phyloP scores from a whole-genome alignment of 2,888 invertebrate species.

The Therioaphis trifolii region DNA sequence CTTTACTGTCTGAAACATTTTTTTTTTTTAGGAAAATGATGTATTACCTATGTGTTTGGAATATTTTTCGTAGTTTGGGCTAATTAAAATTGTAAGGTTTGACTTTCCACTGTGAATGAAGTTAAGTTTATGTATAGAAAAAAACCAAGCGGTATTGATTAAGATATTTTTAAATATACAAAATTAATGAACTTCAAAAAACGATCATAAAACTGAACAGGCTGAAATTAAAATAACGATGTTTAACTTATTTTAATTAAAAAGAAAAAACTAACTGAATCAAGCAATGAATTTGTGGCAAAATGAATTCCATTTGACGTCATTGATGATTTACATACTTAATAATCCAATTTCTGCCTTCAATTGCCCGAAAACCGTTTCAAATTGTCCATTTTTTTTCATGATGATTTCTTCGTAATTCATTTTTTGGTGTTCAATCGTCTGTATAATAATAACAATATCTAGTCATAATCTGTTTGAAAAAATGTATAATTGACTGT shows the following conservation, averaged over 20 bases:
- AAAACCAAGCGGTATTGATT: no score
- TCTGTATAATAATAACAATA: slow-evolving; percentile 33
- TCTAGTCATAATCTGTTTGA: no score
- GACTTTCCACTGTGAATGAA: no score
- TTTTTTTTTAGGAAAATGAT: no score
- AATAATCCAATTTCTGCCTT: slow-evolving; percentile 57
- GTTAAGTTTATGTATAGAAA: no score
- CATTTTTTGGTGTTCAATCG: slow-evolving; percentile 54
- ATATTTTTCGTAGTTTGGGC: no score
- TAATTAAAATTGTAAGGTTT: no score
- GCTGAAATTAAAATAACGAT: background rate
- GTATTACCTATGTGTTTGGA: no score
- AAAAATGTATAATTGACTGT: no score
- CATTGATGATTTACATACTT: slow-evolving; percentile 16
- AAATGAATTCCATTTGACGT: background rate
- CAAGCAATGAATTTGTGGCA: background rate
- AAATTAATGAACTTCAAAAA: background rate
- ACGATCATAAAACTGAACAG: background rate
- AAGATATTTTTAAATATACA: no score
- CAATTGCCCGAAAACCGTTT: slow-evolving; percentile 55
- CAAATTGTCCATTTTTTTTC: slow-evolving; percentile 51
- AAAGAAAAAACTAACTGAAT: background rate
- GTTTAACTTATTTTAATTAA: background rate
- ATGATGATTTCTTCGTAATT: slow-evolving; percentile 44
- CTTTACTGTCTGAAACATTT: slow-evolving; percentile 43